These are phyloP conservation scores for Antrozous pallidus DNA, from an alignment of 2,797 vertebrate species.

Conservation along the genomic window DNA sequence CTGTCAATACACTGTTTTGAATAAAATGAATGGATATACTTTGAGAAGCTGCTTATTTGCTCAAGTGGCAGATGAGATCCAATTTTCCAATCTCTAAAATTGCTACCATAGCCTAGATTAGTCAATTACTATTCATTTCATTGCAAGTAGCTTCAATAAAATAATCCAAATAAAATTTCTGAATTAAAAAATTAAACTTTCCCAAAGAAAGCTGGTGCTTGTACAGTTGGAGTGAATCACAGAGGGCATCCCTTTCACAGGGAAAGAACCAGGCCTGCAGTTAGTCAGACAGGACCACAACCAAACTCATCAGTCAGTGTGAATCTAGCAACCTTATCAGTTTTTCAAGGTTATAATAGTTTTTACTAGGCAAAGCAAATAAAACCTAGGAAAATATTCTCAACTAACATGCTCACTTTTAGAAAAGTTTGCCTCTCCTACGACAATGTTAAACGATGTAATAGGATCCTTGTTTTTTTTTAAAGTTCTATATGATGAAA, in stretches of 20 bases:
- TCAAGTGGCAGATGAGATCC: constrained; percentile 48
- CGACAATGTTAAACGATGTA: not conserved
- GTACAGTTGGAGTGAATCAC: not conserved
- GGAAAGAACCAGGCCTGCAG: not conserved
- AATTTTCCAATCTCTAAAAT: constrained; percentile 71
- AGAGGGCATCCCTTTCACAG: not conserved
- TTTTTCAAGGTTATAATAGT: not conserved
- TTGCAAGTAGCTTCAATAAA: constrained; percentile 59
- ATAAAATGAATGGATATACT: not conserved
- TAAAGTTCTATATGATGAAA: not conserved
- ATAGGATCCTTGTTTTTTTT: not conserved
- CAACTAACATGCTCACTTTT: not conserved
- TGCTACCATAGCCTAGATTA: constrained; percentile 64
- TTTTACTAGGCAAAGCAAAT: not conserved
- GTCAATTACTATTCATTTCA: constrained; percentile 57
- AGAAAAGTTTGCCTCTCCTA: not conserved
- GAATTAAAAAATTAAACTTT: constrained; percentile 44
- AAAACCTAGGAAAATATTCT: not conserved
- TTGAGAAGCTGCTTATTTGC: constrained; percentile 63
- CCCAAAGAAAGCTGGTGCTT: not conserved
- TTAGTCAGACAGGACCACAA: not conserved
- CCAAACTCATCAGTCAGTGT: not conserved
- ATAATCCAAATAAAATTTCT: constrained; percentile 69
- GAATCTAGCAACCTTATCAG: not conserved
- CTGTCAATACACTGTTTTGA: not conserved